Evolutionary conservation across 2,888 invertebrate species (phyloP), one percentile per base, ranked within the genome.

Genomic region (Sarcophaga variegata): DNA sequence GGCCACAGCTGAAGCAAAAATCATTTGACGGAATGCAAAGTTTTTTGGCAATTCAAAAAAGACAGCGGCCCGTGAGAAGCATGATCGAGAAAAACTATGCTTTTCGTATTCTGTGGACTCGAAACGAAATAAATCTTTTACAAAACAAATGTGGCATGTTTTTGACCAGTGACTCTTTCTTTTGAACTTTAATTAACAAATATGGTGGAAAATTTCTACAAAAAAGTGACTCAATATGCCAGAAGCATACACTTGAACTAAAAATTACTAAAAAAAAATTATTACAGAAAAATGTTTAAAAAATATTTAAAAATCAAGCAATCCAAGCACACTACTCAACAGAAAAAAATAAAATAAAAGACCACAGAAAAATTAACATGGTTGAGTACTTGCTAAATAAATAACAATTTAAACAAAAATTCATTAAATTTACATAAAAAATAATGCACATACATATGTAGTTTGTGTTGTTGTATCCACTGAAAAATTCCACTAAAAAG

Each of bases 311-410:
- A n/a, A 82, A 64, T 59, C 47, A 22, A 47, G 74, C 6, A 14
- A 6, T 77, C 4, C 3, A 74, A 69, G 63, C 12, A 54, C 17
- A 14, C 54, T 17, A 54, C 17, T 2, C 37, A 10, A 37, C 37
- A 6, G 37, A 37, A 37, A 37, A 10, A 37, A 8, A 6, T 5
- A 27, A 37, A 37, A 37, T 37, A 37, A 49, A 74, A 83, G 77
- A 66, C 69, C 78, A 79, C 81, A 79, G 60, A 37, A 54, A 76
- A 80, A 79, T 84, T 84, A 76, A 76, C 76, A 84, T 72, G 79
- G 84, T 82, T 76, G 79, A 84, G 76, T 79, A 83, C 81, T 71
- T 79, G 70, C 45, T 60, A 81, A 76, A 81, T 84, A 84, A 87
- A 87, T 79, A 84, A 82, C 81, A 78, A 83, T 83, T 83, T 64